Conservation (phyloP, 1,140 invertebrate genomes). For the Ectropis grisescens region DNA sequence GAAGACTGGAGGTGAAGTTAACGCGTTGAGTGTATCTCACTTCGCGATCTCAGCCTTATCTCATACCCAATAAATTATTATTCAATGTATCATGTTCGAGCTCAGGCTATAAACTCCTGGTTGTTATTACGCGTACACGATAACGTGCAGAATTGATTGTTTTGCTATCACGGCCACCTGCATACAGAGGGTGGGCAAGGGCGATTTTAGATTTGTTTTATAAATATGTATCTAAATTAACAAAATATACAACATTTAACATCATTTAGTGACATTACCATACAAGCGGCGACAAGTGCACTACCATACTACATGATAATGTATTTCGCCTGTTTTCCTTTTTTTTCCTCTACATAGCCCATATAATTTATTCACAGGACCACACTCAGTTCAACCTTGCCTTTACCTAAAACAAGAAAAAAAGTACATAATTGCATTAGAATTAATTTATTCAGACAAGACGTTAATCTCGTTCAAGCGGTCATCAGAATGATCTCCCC, state of each 20-base stretch:
- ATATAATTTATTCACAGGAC: too few relatives aligned
- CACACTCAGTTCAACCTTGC: too few relatives aligned
- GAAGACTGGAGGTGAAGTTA: too few relatives aligned
- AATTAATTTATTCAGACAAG: constrained; percentile 57
- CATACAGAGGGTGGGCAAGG: not conserved
- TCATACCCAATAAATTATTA: constrained; percentile 60
- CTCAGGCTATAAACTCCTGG: constrained; percentile 57
- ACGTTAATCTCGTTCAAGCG: constrained; percentile 39
- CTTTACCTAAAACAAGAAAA: not conserved
- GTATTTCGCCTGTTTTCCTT: too few relatives aligned
- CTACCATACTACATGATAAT: too few relatives aligned
- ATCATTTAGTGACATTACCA: too few relatives aligned
- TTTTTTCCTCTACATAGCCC: too few relatives aligned
- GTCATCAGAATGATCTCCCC: constrained; percentile 48
- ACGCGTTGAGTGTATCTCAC: constrained; percentile 37
- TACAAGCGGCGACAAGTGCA: too few relatives aligned
- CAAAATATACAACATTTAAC: too few relatives aligned
- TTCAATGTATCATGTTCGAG: constrained; percentile 58
- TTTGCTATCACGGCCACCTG: constrained; percentile 2
- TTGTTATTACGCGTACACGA: constrained; percentile 51
- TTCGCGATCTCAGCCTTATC: constrained; percentile 44
- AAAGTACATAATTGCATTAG: constrained; percentile 16
- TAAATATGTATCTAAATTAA: too few relatives aligned
- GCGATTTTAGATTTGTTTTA: not conserved
- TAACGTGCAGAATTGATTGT: constrained; percentile 39